Conservation (phyloP, 2,113 vertebrate genomes). For the Podiceps cristatus region DNA sequence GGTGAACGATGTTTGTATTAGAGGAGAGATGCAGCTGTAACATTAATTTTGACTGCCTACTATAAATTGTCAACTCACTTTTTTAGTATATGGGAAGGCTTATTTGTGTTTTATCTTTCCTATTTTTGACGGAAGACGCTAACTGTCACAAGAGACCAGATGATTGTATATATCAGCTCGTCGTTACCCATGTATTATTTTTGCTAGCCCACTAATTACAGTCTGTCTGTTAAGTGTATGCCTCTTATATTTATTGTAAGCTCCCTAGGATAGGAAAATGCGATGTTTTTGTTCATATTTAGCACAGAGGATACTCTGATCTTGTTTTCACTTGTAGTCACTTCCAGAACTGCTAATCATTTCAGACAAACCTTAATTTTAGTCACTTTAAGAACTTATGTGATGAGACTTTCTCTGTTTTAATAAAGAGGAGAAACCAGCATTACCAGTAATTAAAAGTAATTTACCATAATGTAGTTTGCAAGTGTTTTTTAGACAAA, state of each 20-base stretch:
- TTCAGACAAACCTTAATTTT: constrained; percentile 18
- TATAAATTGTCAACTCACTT: fast-evolving
- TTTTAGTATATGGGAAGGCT: fast-evolving
- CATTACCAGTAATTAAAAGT: not conserved
- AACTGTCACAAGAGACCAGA: not conserved
- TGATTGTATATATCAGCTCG: not conserved
- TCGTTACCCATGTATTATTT: not conserved
- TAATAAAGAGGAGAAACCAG: not conserved
- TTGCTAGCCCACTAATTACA: constrained; percentile 8
- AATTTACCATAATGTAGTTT: not conserved
- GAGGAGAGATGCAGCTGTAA: not conserved
- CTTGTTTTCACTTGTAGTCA: not conserved
- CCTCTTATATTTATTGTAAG: not conserved
- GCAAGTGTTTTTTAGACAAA: not conserved
- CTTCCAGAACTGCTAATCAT: not conserved
- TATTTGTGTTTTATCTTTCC: not conserved
- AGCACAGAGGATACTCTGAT: not conserved
- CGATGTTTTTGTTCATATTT: not conserved
- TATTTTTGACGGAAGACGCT: not conserved
- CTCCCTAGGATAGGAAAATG: not conserved
- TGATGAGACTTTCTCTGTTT: not conserved
- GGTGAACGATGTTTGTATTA: not conserved
- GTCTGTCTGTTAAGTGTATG: not conserved
- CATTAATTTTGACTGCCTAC: not conserved
- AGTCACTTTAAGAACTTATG: not conserved